Base-by-base conservation (phyloP, 2,888 invertebrate genomes). In the Ernsta delagoae region DNA sequence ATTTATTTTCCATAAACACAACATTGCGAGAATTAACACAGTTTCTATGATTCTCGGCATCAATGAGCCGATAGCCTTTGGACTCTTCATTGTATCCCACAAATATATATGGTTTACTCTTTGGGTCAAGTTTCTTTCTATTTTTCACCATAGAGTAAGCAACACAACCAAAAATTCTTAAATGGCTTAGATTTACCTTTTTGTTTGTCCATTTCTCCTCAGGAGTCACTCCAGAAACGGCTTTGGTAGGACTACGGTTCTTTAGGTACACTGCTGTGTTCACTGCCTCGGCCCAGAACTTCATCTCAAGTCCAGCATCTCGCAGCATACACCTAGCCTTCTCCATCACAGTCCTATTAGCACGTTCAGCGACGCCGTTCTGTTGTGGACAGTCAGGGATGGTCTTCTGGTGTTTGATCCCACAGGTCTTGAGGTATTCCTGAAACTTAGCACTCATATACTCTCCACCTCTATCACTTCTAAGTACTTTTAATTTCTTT, bases 71-170 rank as follows among this genome's bases (percentile, higher is more conserved):
- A 6, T 48, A 48, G 5, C 48, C 48, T 12, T 48, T 48, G 48
- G 48, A 12, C 12, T 48, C 48, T 12, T 48, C 48, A 48, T 12
- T 12, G 12, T 48, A 48, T 12, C 48, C 48, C 5, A 48, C 48
- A 48, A 48, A 48, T 6, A 48, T 48, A 12, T 48, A 48, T 48
- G 12, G 12, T 48, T 48, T 48, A 12, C 48, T 12, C 12, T 48
- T 48, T 12, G 48, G 6, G 6, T 48, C 48, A 12, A 48, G 12
- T 48, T 48, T 48, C 45, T 9, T 45, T 12, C 45, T 50, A 16
- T 50, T 50, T 16, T 50, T 50, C n/a, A 16, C 12, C 45, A 45
- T 45, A 45, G 50, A 50, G 16, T 50, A 50, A 7, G 50, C 50
- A 12, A 50, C 50, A 7, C 16, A 50, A 16, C 50, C 16, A 50